Evolutionary conservation across 2,888 invertebrate genomes (phyloP).

Genomic region (Brachylomia viminalis): DNA sequence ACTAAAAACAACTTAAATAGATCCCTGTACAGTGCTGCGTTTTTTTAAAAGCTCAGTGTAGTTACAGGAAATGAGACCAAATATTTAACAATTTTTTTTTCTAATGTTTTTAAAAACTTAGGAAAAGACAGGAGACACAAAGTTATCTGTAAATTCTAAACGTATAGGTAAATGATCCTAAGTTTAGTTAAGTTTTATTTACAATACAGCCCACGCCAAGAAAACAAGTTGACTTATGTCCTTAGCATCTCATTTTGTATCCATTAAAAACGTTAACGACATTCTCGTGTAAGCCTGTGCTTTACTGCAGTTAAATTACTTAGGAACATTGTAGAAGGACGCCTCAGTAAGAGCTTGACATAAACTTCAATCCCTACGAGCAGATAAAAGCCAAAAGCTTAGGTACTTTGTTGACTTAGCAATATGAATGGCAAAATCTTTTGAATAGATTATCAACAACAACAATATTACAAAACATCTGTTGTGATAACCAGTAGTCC

Average conservation of each 20-base stretch:
- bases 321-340: slow-evolving; percentile 29
- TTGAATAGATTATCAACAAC: no score
- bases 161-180: neutral
- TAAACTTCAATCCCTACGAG: slow-evolving; percentile 40
- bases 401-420: slow-evolving; percentile 11
- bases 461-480: neutral
- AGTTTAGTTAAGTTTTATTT: neutral
- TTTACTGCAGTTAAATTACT: slow-evolving; percentile 47
- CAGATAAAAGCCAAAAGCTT: slow-evolving; percentile 38
- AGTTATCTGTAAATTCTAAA: neutral
- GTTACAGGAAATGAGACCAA: neutral
- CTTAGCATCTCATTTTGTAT: slow-evolving; percentile 12
- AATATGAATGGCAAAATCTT: neutral
- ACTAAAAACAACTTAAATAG: neutral
- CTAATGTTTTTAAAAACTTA: no score
- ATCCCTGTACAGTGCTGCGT: no score
- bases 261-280: slow-evolving; percentile 45
- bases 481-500: neutral
- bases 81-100: no score
- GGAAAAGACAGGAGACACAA: neutral
- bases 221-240: neutral
- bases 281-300: slow-evolving; percentile 43
- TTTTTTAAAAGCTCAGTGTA: neutral
- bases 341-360: slow-evolving; percentile 21
- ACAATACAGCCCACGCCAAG: neutral